A percentile compares a stretch with the other conserved stretches of the same genome.
Evolutionary conservation across 2,797 vertebrate species (phyloP).

Genomic region (Sparus aurata): DNA sequence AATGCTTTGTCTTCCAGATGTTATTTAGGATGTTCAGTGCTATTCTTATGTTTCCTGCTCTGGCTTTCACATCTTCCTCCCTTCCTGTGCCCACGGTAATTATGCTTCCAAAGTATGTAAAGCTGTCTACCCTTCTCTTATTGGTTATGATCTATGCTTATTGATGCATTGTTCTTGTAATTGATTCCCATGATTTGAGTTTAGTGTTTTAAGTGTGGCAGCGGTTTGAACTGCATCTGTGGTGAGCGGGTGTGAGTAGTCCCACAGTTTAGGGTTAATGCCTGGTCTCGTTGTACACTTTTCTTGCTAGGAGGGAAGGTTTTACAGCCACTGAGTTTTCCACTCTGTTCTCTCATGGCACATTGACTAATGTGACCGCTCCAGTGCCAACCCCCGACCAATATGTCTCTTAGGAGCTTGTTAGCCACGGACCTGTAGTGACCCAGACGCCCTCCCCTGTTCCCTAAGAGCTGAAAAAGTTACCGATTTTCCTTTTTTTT

Average conservation of each 20-base stretch:
- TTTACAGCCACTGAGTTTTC: slow-evolving; percentile 72
- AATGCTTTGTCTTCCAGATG: no score
- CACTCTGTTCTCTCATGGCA: slow-evolving; percentile 65
- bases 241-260: not conserved
- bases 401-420: slow-evolving; percentile 79
- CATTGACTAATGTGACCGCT: slow-evolving; percentile 70
- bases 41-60: not conserved
- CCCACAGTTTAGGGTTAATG: slow-evolving; percentile 61
- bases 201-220: no score
- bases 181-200: no score
- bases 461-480: slow-evolving; percentile 58
- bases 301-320: slow-evolving; percentile 58
- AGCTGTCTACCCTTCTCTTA: not conserved
- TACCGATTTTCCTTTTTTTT: slow-evolving; percentile 10
- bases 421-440: slow-evolving; percentile 75
- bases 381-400: slow-evolving; percentile 59
- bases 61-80: not conserved
- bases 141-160: not conserved
- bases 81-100: not conserved
- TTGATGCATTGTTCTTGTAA: not conserved
- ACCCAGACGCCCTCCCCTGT: slow-evolving; percentile 61
- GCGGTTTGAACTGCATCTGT: no score
- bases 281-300: slow-evolving; percentile 45
- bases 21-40: not conserved
- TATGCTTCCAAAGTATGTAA: not conserved